Base-by-base conservation (phyloP, 2,797 vertebrate genomes). In the Sparus aurata region DNA sequence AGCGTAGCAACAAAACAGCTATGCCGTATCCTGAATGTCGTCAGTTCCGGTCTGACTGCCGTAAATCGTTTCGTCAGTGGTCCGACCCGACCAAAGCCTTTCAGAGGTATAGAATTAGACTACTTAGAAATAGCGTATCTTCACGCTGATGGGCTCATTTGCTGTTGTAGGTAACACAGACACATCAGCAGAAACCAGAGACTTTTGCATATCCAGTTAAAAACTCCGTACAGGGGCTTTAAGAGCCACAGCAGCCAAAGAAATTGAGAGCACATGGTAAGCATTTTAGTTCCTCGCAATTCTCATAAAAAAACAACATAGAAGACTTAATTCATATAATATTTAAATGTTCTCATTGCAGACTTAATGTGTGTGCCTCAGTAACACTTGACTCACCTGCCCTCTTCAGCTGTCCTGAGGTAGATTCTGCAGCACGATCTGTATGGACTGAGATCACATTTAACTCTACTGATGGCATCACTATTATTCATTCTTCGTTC, bases 321-420 rank as follows among this genome's bases (percentile, higher is more conserved):
- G 27, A 27, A 27, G 27, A 30, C 34, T 52, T n/a, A 30, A 34
- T 13, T 67, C 15, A 17, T 50, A 30, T 50, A 30, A 60, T 52
- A 62, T 52, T 65, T 77, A 16, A 45, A 30, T 67, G 22, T 54
- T 55, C 53, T 75, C 25, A 49, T 7, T 25, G 46, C 47, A 47
- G 12, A 18, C 41, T 12, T 3, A 23, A 5, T 17, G 27, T 50
- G 49, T 54, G 18, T 4, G 16, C n/a, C 5, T 59, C 23, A 17
- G 53, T 22, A 23, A 53, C 15, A 3, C 67, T 38, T 55, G 47
- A 43, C 67, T 41, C 23, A 18, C 2, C 15, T 22, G 63, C 52
- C 46, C 15, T 3, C 1, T 49, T 22, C 49, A 12, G 23, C 13
- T 62, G 47, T 43, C 43, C 8, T 1, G 38, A 27, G 8, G 59